A percentile compares a stretch with the other conserved stretches of the same genome.
Evolutionary conservation across 1,140 invertebrate genomes (phyloP).

Genomic region (Olivierus martensii): DNA sequence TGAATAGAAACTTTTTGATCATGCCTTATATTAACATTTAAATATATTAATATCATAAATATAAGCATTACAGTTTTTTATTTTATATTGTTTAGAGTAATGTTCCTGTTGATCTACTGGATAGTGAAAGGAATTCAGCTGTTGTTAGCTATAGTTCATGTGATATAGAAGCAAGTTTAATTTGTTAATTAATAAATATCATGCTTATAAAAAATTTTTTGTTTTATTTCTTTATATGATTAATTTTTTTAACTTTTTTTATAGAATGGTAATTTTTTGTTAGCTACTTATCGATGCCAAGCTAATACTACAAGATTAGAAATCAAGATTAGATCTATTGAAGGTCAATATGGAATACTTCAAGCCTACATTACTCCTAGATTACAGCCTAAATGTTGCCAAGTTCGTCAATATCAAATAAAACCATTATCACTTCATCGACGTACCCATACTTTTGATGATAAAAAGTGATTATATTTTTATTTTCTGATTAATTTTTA

Average conservation of each 20-base stretch:
- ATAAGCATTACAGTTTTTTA: constrained; percentile 1
- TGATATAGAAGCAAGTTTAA: constrained; percentile 41
- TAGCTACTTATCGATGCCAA: constrained; percentile 74
- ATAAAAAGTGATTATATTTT: constrained; percentile 10
- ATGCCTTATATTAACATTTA: no score
- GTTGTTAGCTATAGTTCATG: constrained; percentile 64
- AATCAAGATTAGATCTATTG: constrained; percentile 55
- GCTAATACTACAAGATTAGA: constrained; percentile 72
- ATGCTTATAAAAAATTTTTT: neutral
- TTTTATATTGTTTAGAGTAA: constrained; percentile 46
- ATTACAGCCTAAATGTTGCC: constrained; percentile 59
- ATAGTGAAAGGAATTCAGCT: constrained; percentile 74
- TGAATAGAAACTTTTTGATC: no score
- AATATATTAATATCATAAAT: no score
- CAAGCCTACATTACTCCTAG: constrained; percentile 66
- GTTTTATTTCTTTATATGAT: neutral
- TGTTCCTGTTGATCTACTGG: constrained; percentile 62
- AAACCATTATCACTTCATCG: constrained; percentile 61
- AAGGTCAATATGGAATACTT: constrained; percentile 61
- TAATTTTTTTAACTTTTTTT: constrained; percentile 17
- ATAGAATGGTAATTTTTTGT: constrained; percentile 53
- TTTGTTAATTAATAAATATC: neutral
- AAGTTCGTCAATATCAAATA: constrained; percentile 49
- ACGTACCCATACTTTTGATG: constrained; percentile 28
- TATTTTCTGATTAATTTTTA: neutral